Base-by-base conservation (phyloP, 2,113 vertebrate genomes). In the Nicator chloris region DNA sequence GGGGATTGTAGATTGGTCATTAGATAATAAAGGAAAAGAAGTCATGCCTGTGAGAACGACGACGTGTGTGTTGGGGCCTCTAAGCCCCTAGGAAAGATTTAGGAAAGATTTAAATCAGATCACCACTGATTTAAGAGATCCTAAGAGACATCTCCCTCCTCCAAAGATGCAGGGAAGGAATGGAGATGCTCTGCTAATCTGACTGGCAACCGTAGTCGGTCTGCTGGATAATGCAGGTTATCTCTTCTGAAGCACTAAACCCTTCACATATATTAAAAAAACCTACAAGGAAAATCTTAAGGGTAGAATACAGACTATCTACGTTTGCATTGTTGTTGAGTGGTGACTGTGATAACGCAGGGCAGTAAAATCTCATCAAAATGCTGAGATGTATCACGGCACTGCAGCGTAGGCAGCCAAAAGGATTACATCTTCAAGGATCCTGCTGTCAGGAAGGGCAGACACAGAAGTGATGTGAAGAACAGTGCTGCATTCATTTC, bases 361-460 rank as follows among this genome's bases (percentile, higher is more conserved):
- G 64, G 40, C 35, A 57, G 15, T 21, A n/a, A 37, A 56, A 83
- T 59, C 69, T 81, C 78, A 86, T 77, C 68, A 71, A 54, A 81
- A 91, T 42, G 75, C 90, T 31, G 71, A 83, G 75, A 91, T 31
- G 28, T 72, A 77, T 30, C 50, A 59, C 5, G 24, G 71, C 50
- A 63, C 83, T 90, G 92, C 95, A 93, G 90, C 2, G 64, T 77
- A 73, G 68, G 70, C 80, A 91, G 92, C 69, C 90, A 75, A 86
- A 77, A 0, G 15, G 54, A 72, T 20, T 44, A 75, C 82, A 93
- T 89, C 81, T 69, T 59, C 92, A 86, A 90, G 60, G 69, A 91
- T 80, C 78, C 59, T 60, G 80, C 85, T 77, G 65, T 73, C 11
- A 5, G 81, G 73, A 91, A 92, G 66, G 71, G 66, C 73, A 96